phyloP scores from a whole-genome alignment of 2,797 vertebrate species.

The Furcifer pardalis region DNA sequence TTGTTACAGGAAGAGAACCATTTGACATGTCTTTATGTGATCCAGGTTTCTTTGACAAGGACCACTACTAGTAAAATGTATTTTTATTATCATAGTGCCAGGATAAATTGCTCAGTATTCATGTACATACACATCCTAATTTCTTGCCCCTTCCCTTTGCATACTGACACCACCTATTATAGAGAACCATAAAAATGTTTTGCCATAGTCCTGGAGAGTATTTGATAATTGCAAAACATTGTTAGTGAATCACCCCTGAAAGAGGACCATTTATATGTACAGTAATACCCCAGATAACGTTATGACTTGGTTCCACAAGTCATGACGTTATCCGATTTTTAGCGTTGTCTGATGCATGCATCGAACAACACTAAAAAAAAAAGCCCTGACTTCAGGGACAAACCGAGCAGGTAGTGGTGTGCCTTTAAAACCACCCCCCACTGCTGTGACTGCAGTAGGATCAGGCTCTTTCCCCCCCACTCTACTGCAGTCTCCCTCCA shows the following conservation, averaged over 20 bases:
- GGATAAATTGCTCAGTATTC: background rate
- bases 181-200: background rate
- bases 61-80: background rate
- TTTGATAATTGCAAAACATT: background rate
- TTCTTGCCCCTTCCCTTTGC: background rate
- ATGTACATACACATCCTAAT: background rate
- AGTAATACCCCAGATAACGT: no score
- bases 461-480: no score
- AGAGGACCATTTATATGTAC: background rate
- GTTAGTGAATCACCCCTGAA: background rate
- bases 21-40: background rate
- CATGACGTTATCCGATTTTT: no score
- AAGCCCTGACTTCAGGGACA: no score
- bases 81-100: no score
- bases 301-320: no score
- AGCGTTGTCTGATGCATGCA: no score
- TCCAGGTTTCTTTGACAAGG: background rate
- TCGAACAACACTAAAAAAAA: no score
- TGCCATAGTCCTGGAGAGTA: background rate
- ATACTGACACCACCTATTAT: background rate
- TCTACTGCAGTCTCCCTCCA: no score
- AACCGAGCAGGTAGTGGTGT: no score
- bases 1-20: background rate
- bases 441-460: no score
- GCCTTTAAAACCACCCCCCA: no score